Evolutionary conservation across 2,888 invertebrate species (phyloP), one percentile per base, ranked within the genome.

Genomic region (Parnassius orleans): DNA sequence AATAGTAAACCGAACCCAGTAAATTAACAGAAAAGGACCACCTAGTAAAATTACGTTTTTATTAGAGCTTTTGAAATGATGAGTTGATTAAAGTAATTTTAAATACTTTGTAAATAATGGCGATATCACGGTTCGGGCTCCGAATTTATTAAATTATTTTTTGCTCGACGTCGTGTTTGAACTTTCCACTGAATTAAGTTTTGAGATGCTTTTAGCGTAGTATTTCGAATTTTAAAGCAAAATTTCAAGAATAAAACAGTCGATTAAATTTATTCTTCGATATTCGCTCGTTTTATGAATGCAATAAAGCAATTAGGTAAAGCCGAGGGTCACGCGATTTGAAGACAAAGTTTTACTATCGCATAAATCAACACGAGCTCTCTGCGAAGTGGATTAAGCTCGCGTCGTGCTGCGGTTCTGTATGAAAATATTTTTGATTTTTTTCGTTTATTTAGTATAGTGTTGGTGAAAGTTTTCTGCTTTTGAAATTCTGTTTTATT

Each of bases 231-330:
- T 33, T 33, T 46, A 51, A 48, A 46, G 19, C 33, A 33, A 54
- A 54, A 58, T 57, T 50, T 57, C n/a, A 43, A 44, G 50, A 14
- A 19, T 57, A 47, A 58, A 58, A 48, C 41, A 51, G 51, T 54
- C 54, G 54, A 58, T 63, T 55, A 59, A 63, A 59, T 46, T 63
- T 55, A 54, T 54, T 53, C 54, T 48, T 33, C 52, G 59, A 59
- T 59, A 54, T 63, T 58, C 59, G 19, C 51, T 51, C 57, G 50
- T 59, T 58, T 59, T 63, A 59, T 59, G 59, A 63, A 63, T 55
- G 59, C 59, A 55, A 63, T 63, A 63, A 63, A 63, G 58, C 63
- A 63, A 63, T 63, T 63, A 63, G 55, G 59, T 51, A 46, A 55
- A 47, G 61, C 53, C 57, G 33, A 50, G 56, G 58, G 57, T 57